phyloP scores from a whole-genome alignment of 1,140 invertebrate genomes.

The Cepaea nemoralis region DNA sequence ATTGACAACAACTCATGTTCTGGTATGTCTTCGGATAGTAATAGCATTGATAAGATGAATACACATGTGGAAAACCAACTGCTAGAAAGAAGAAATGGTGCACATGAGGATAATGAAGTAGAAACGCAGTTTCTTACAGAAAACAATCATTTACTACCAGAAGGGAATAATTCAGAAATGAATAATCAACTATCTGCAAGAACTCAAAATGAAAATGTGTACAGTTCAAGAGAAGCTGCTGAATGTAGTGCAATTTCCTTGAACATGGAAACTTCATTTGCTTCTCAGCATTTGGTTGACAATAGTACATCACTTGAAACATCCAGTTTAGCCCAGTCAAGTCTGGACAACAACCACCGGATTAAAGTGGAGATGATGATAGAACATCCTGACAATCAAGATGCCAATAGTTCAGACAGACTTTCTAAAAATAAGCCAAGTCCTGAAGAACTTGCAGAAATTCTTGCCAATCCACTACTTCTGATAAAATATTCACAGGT shows the following conservation, averaged over 20 bases:
- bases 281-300: not conserved
- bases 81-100: not conserved
- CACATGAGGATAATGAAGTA: not conserved
- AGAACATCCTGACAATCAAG: not conserved
- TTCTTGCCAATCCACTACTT: slow-evolving; percentile 29
- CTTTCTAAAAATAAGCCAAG: slow-evolving; percentile 1
- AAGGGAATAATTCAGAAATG: not conserved
- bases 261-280: not conserved
- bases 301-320: not conserved
- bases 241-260: not conserved
- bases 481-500: slow-evolving; percentile 24
- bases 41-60: not conserved
- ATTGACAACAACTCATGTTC: not conserved
- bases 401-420: not conserved
- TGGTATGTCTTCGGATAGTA: not conserved
- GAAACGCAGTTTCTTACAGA: not conserved
- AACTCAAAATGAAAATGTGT: not conserved
- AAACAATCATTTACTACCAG: not conserved
- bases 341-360: not conserved
- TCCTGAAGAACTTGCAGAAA: not conserved
- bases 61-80: not conserved
- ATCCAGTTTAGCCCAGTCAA: not conserved
- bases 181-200: not conserved
- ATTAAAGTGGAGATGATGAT: not conserved
- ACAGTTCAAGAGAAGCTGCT: not conserved